phyloP scores from a whole-genome alignment of 2,888 invertebrate species.

The Philaethria dido region DNA sequence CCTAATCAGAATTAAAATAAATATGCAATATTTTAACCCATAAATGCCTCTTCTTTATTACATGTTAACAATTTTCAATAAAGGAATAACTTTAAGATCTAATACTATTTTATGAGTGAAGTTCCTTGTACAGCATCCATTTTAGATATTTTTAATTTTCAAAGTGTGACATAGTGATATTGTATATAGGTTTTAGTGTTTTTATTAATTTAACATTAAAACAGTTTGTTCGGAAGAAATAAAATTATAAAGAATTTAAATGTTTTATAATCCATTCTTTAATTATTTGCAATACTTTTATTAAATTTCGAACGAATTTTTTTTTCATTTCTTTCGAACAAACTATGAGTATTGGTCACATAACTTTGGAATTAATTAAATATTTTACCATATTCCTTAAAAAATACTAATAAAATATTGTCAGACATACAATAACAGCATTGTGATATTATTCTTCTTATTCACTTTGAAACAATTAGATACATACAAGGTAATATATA shows the following conservation, averaged over 20 bases:
- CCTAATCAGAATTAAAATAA: neutral
- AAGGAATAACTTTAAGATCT: neutral
- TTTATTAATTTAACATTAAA: constrained; percentile 16
- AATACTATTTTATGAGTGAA: neutral
- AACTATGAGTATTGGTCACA: constrained; percentile 18
- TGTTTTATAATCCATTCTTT: neutral
- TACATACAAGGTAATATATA: constrained; percentile 51
- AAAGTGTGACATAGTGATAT: constrained; percentile 4
- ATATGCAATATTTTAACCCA: neutral
- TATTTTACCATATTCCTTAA: constrained; percentile 29
- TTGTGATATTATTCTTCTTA: neutral
- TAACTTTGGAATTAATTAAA: constrained; percentile 34
- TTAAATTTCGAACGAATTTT: too few species aligned
- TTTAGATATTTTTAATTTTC: constrained; percentile 9
- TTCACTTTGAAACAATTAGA: constrained; percentile 12
- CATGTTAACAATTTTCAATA: constrained; percentile 4
- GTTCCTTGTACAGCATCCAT: neutral
- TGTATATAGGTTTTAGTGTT: neutral
- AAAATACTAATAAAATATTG: constrained; percentile 34
- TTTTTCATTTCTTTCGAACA: constrained; percentile 29
- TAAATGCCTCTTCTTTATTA: neutral
- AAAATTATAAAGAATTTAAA: neutral
- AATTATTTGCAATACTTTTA: too few species aligned
- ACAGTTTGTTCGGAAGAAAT: constrained; percentile 35
- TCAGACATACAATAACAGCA: constrained; percentile 18